A percentile compares a stretch with the other conserved stretches of the same genome.
phyloP scores from a whole-genome alignment of 2,113 vertebrate genomes.

The Ciconia boyciana region DNA sequence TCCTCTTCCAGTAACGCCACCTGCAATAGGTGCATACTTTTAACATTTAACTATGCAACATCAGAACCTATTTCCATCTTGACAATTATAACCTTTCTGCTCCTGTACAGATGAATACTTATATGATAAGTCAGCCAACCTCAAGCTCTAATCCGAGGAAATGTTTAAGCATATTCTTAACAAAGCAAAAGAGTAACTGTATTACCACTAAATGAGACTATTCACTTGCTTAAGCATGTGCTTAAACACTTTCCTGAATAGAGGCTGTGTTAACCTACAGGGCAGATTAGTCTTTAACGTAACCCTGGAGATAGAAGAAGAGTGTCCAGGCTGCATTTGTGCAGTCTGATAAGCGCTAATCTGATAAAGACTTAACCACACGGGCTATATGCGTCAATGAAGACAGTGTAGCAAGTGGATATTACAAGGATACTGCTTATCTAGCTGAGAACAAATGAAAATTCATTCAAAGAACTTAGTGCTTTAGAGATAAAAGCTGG shows the following conservation, averaged over 20 bases:
- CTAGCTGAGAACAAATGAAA: constrained; percentile 31
- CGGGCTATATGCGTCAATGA: background rate
- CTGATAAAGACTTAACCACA: constrained; percentile 32
- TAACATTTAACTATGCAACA: background rate
- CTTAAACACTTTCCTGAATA: background rate
- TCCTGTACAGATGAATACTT: background rate
- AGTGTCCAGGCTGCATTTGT: constrained; percentile 6
- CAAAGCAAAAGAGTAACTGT: background rate
- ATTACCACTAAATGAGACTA: background rate
- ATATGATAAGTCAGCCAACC: background rate
- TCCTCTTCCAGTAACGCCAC: background rate
- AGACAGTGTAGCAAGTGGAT: constrained; percentile 15
- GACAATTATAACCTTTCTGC: background rate
- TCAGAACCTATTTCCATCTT: background rate
- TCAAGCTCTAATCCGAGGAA: background rate
- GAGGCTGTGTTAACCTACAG: background rate
- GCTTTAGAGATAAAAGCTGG: constrained; percentile 35
- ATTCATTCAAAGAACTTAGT: constrained; percentile 2
- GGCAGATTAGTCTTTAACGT: background rate
- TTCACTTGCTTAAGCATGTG: background rate
- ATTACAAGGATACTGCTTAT: constrained; percentile 40
- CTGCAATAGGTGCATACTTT: background rate
- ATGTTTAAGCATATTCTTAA: background rate
- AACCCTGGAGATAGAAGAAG: background rate
- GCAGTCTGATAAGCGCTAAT: constrained; percentile 30